Conservation (phyloP, 1,140 invertebrate species). For the Araneus ventricosus region DNA sequence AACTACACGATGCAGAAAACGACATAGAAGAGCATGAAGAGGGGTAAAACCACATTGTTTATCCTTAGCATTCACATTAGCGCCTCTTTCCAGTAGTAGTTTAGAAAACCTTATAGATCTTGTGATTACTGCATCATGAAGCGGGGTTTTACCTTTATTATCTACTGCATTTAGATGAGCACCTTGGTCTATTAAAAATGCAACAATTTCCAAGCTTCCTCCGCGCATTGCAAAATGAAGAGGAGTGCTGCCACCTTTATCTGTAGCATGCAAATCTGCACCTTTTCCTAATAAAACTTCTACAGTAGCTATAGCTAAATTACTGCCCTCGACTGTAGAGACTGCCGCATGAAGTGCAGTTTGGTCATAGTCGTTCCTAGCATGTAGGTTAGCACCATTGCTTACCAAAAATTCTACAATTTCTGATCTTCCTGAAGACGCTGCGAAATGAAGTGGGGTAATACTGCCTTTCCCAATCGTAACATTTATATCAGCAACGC, state of each 20-base stretch:
- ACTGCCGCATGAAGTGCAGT: neutral
- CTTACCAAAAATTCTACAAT: neutral
- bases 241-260: neutral
- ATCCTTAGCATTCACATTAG: neutral
- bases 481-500: neutral
- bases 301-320: neutral
- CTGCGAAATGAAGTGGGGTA: neutral
- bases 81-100: neutral
- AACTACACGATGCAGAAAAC: too few species aligned
- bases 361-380: neutral
- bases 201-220: neutral
- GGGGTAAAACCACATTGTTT: too few species aligned
- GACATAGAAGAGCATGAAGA: too few species aligned
- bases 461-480: neutral
- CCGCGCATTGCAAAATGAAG: neutral
- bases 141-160: neutral
- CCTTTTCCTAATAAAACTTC: too few species aligned
- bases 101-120: neutral
- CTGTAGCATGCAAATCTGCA: neutral
- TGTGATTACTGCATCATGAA: neutral
- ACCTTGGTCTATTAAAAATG: neutral
- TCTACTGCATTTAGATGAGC: constrained; percentile 36
- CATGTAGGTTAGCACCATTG: neutral
- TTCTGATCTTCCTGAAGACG: neutral
- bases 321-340: neutral